Conservation (phyloP, 2,113 vertebrate genomes). For the Merops nubicus region DNA sequence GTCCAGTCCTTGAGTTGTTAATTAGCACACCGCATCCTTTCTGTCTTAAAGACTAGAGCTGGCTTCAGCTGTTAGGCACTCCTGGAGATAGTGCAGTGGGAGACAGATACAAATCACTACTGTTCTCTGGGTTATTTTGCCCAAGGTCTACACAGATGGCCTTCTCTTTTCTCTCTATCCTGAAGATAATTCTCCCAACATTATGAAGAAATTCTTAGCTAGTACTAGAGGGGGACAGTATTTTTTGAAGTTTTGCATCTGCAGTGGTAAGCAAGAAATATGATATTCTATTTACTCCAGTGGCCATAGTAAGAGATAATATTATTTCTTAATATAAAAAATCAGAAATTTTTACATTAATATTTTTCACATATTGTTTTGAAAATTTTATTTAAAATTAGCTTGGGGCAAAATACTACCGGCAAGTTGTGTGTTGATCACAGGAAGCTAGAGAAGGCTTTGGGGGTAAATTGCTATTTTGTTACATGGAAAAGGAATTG, state of each 20-base stretch:
- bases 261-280: not conserved
- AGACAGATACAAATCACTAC: not conserved
- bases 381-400: not conserved
- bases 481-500: not conserved
- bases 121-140: not conserved
- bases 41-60: not conserved
- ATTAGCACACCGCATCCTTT: not conserved
- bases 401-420: not conserved
- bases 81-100: not conserved
- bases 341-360: too few species aligned
- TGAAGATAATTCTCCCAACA: not conserved
- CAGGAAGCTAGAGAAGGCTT: not conserved
- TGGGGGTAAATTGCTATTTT: not conserved
- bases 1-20: not conserved
- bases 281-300: too few species aligned
- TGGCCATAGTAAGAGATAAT: not conserved
- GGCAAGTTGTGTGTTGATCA: not conserved
- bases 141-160: not conserved
- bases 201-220: not conserved
- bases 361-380: not conserved
- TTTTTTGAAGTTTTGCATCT: not conserved
- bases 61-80: not conserved
- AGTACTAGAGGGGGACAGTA: not conserved
- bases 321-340: not conserved
- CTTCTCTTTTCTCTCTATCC: not conserved